phyloP scores from a whole-genome alignment of 1,140 invertebrate species.

The Drosophila leontia region DNA sequence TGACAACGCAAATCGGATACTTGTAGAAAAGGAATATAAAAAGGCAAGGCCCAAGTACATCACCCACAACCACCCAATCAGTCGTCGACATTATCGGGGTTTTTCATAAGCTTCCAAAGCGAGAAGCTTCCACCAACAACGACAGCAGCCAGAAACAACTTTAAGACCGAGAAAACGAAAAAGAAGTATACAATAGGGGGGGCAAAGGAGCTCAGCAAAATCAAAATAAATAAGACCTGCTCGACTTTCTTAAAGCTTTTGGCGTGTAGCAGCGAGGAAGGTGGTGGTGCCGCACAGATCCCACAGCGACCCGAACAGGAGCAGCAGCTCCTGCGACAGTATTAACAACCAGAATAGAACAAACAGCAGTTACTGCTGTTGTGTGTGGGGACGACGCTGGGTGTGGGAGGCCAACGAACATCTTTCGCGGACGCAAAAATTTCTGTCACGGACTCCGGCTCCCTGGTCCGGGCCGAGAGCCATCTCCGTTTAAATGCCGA shows the following conservation, averaged over 20 bases:
- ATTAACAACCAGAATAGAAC: slow-evolving; percentile 38
- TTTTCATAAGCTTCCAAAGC: slow-evolving; percentile 33
- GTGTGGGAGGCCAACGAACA: slow-evolving; percentile 29
- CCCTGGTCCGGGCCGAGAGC: slow-evolving; percentile 15
- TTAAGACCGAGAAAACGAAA: slow-evolving; percentile 48
- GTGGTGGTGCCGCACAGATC: slow-evolving; percentile 27
- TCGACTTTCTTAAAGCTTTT: slow-evolving; percentile 73
- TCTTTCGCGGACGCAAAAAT: slow-evolving; percentile 68
- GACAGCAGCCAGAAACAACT: slow-evolving; percentile 45
- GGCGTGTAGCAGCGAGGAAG: slow-evolving; percentile 40
- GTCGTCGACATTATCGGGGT: slow-evolving; percentile 1
- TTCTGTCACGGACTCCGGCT: slow-evolving; percentile 66
- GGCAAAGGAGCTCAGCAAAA: slow-evolving; percentile 49
- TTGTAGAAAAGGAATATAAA: background rate
- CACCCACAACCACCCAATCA: slow-evolving; percentile 9
- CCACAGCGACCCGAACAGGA: slow-evolving; percentile 13
- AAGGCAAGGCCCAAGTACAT: background rate
- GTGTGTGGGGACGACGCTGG: no score
- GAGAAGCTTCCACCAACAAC: slow-evolving; percentile 37
- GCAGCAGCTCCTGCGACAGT: slow-evolving; percentile 36
- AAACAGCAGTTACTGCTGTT: slow-evolving; percentile 23
- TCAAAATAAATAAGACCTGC: slow-evolving; percentile 78
- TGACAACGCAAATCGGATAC: slow-evolving; percentile 17
- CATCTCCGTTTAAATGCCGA: slow-evolving; percentile 16
- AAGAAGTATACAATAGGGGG: slow-evolving; percentile 36